phyloP scores from a whole-genome alignment of 2,888 invertebrate species.

The Protodeltote pygarga region DNA sequence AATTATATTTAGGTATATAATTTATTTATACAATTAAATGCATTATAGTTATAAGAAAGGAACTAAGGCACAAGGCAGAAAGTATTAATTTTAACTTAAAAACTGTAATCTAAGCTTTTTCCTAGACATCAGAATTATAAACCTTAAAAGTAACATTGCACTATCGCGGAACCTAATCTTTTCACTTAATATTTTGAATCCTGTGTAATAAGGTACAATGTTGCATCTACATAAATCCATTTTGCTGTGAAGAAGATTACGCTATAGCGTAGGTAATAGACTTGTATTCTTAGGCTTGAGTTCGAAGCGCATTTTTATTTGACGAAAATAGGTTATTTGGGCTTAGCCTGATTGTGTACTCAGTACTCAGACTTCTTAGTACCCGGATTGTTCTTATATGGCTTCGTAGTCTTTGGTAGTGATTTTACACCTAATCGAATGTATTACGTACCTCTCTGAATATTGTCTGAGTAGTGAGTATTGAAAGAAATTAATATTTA shows the following conservation, averaged over 20 bases:
- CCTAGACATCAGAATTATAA: neutral
- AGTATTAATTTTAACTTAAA: too few species aligned
- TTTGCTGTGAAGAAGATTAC: constrained; percentile 5
- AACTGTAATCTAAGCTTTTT: too few species aligned
- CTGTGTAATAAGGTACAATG: neutral
- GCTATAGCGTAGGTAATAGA: constrained; percentile 12
- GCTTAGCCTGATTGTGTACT: constrained; percentile 48
- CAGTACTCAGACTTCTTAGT: constrained; percentile 52
- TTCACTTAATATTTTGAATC: constrained; percentile 12
- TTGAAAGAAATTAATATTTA: too few species aligned
- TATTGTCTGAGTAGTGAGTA: neutral
- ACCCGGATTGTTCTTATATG: constrained; percentile 30
- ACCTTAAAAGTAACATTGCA: neutral
- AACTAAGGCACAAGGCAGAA: too few species aligned
- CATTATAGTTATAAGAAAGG: too few species aligned
- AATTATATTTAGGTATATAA: too few species aligned
- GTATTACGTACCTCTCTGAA: neutral
- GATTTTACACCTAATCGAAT: constrained; percentile 30
- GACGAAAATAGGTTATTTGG: constrained; percentile 47
- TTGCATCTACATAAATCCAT: constrained; percentile 1
- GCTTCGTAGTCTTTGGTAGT: constrained; percentile 37
- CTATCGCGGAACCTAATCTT: neutral
- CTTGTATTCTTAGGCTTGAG: too few species aligned
- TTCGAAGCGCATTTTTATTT: constrained; percentile 38
- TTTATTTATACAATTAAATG: too few species aligned